Evolutionary conservation across 1,140 invertebrate species (phyloP), one percentile per base, ranked within the genome.

Genomic region (Holcopasites calliopsidis): DNA sequence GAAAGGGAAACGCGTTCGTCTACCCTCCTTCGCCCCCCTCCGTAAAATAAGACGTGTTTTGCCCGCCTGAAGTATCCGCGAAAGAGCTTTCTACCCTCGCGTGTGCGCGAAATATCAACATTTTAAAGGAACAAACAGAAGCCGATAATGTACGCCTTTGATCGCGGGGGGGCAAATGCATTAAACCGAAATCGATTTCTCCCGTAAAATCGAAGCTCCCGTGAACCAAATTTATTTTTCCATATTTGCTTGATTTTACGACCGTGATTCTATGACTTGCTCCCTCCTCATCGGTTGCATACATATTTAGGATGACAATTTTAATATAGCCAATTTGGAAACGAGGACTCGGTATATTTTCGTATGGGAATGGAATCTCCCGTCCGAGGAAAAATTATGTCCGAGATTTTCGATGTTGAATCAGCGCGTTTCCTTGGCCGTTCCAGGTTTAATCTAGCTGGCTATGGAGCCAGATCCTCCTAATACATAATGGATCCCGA

Each of bases 401-500:
- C 58, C 62, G 26, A 44, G 80, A 82, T 81, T 81, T 72, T 72
- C 68, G 68, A 33, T 49, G 79, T 62, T 49, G 78, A 77, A 69
- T 77, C 80, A 61, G 73, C 73, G 57, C 54, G 33, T 73, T 73
- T 55, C 65, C 74, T 44, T 66, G 65, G 47, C 49, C 44, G 72
- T 23, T 71, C 50, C 52, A 54, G 55, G 66, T 80, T 82, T 82
- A 82, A 82, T 82, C 79, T 82, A 26, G 16, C 44, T 40, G 47
- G 38, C 38, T 64, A 47, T n/a, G 13, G 33, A 58, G 68, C 47
- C 42, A 18, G 79, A 83, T 81, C 70, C 62, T 68, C 49, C 84
- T 88, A 83, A 88, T 88, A 84, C 87, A 88, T 88, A 88, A 89
- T 88, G 86, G 79, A 88, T 87, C 68, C 78, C 80, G 50, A 70